Evolutionary conservation across 1,140 invertebrate genomes (phyloP).

Genomic region (Galleria mellonella): DNA sequence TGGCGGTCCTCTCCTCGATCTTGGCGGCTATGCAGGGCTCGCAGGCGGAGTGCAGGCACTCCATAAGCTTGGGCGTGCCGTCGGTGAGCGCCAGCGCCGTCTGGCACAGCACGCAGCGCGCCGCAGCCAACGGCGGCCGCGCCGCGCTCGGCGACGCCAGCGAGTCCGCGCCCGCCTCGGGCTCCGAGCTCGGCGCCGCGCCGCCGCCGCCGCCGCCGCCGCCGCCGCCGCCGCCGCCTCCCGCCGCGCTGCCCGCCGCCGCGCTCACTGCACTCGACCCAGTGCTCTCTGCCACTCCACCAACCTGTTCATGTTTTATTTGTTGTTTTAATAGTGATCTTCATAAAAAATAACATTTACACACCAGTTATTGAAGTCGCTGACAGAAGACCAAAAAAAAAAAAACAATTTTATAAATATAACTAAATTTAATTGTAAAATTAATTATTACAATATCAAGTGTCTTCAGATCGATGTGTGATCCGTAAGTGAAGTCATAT

Average conservation of each 20-base stretch:
- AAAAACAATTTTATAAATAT: too few species aligned
- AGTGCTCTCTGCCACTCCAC: too few species aligned
- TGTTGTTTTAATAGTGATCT: too few species aligned
- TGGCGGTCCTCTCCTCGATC: constrained; percentile 73
- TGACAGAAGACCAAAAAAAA: too few species aligned
- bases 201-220: constrained; percentile 17
- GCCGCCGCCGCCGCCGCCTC: constrained; percentile 10
- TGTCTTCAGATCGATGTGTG: too few species aligned
- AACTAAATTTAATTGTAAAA: too few species aligned
- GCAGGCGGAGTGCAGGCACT: constrained; percentile 91
- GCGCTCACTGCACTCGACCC: too few species aligned
- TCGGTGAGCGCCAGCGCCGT: constrained; percentile 33
- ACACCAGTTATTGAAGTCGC: too few species aligned
- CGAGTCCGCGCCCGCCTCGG: constrained; percentile 39
- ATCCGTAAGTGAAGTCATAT: too few species aligned
- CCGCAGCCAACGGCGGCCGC: constrained; percentile 27
- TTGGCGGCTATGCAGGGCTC: constrained; percentile 83
- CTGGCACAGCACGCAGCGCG: constrained; percentile 53
- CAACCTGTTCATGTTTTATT: too few species aligned
- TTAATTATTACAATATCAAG: too few species aligned
- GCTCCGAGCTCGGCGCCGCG: constrained; percentile 8
- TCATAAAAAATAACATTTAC: too few species aligned
- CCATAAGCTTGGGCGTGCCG: constrained; percentile 83
- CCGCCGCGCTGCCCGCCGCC: background rate
- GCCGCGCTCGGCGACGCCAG: constrained; percentile 42